Evolutionary conservation across 2,113 vertebrate genomes (phyloP), one percentile per base, ranked within the genome.

Genomic region (Cryptotis parvus): DNA sequence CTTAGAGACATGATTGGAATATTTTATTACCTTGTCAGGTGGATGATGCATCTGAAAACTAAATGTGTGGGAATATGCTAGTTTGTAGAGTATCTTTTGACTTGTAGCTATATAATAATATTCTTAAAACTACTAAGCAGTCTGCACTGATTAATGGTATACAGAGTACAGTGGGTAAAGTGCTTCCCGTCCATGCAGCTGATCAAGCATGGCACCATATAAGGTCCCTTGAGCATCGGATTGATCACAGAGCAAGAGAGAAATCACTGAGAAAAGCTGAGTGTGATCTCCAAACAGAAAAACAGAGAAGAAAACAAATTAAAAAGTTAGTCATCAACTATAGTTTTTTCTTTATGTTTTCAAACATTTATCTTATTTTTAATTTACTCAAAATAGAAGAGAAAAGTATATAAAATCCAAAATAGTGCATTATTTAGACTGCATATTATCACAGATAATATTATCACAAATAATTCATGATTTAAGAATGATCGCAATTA

Each of bases 11-110:
- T 77, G 88, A 96, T 76, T 84, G 27, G 88, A 61, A 74, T 91
- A 92, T 92, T 94, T 92, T 94, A 78, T 73, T 91, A 29, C 91
- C 75, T 90, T 94, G 43, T 93, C 86, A 84, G 83, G 83, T 85
- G 41, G 52, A 45, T 86, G 84, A 75, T 33, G 49, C 22, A 37
- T 61, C 79, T 87, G 90, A 94, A 96, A 89, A 94, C 15, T 81
- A 77, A 94, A 41, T 76, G 3, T 33, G 76, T 35, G 29, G 24
- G 37, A 73, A 8, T 55, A 14, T 65, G 27, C 45, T 37, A 43
- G 18, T 85, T 55, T 68, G 41, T 22, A 79, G 39, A 4, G 4
- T 41, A 33, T 27, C 58, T 76, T 87, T 84, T 86, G 65, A 11
- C 43, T 45, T 45, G 11, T 7, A 45, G 11, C 43, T 45, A 45